Base-by-base conservation (phyloP, 2,113 vertebrate genomes). In the Misgurnus anguillicaudatus region DNA sequence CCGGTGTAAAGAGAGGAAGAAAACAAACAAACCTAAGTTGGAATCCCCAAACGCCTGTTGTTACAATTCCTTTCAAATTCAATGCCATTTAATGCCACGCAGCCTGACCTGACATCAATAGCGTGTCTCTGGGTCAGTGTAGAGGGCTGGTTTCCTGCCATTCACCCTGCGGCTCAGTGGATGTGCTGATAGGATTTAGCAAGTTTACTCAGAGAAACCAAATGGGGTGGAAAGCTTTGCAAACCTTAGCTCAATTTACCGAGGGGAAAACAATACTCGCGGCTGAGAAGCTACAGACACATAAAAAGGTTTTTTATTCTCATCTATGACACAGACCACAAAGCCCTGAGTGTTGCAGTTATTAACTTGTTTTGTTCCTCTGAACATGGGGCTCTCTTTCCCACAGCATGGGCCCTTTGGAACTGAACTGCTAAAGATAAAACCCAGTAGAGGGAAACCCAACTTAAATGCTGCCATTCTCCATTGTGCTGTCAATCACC, bases 311-410 rank as follows among this genome's bases (percentile, higher is more conserved):
- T 84, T 85, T 86, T 86, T 81, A 89, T 90, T 90, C 87, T 87
- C 85, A 90, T 92, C 88, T 91, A 86, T 82, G 88, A 91, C 87
- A 88, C 75, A 79, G 84, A 76, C 75, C 81, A 90, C 91, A 92
- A 89, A 91, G 89, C 87, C 70, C 80, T 67, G 65, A 90, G 89
- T 72, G 69, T 73, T 88, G 87, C 86, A 89, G 88, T 92, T 90
- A 88, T 88, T 83, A 83, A 89, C 89, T 94, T 91, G 91, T 92
- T 93, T 91, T 92, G 90, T 92, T 92, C 90, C 86, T 48, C 4
- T 83, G 90, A 88, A 89, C 88, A 89, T 87, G 84, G 88, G 84
- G 89, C 88, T 90, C 85, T 87, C 91, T 89, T 94, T 95, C 92
- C 93, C 91, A 94, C 93, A 92, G 90, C 77, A 84, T 90, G 89